Base-by-base conservation (phyloP, 2,113 vertebrate genomes). In the Diglossa brunneiventris region DNA sequence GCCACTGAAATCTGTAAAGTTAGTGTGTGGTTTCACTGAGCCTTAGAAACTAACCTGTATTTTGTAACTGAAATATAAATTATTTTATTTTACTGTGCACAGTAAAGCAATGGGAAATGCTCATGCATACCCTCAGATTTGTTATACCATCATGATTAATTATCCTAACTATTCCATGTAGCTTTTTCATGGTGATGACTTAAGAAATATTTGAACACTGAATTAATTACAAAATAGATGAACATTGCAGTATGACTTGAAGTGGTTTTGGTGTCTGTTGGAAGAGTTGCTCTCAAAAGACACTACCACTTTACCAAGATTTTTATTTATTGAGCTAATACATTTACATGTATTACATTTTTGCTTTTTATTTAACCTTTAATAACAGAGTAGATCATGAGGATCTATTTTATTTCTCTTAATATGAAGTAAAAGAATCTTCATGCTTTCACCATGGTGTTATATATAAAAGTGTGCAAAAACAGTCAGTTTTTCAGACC, bases 121-220 rank as follows among this genome's bases (percentile, higher is more conserved):
- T n/a, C 58, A 13, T 67, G 4, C 15, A 14, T 82, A 50, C 33
- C 22, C 63, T 80, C 30, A 49, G 50, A 79, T 56, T 59, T 92
- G 31, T 73, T 94, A 80, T 73, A 18, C 69, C 26, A 35, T 61
- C 35, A 26, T 68, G 41, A 66, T 95, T 93, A 92, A 85, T 91
- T 88, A 73, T 94, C 20, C 3, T 64, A 80, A 46, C 46, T 78
- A 39, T 39, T 88, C 28, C 44, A 49, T 52, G 41, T 44, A 47
- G 64, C 89, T 27, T 89, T 91, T 94, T 94, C 46, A 31, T 69
- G 84, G 31, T 95, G 80, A 77, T 89, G 80, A 87, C 82, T 96
- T 95, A 89, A 77, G 55, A 96, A 92, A 81, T 68, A 42, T 94
- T 89, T 49, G 52, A 76, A 66, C 31, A 24, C 31, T 87, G 58